Evolutionary conservation across 2,888 invertebrate species (phyloP).

Genomic region (Himalopsyche kuldschensis): DNA sequence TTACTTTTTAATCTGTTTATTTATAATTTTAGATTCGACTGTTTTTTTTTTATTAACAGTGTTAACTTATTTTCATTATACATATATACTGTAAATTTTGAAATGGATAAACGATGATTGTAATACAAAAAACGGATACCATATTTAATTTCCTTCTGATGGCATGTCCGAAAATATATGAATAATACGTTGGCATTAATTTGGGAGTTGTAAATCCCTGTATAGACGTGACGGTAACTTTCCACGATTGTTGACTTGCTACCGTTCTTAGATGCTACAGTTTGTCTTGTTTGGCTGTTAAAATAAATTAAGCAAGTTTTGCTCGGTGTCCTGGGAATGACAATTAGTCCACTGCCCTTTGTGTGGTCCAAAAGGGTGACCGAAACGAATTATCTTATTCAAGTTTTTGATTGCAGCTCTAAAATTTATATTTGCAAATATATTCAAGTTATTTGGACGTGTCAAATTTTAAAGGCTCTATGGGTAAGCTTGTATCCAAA

Average conservation of each 20-base stretch:
- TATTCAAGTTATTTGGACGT: not conserved
- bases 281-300: slow-evolving; percentile 35
- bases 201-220: not conserved
- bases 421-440: not conserved
- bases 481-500: too few relatives aligned
- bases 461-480: not conserved
- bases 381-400: not conserved
- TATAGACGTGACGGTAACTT: not conserved
- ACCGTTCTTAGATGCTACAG: slow-evolving; percentile 26
- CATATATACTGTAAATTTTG: too few relatives aligned
- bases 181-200: too few relatives aligned
- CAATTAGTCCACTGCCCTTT: slow-evolving; percentile 17
- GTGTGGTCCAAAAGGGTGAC: not conserved
- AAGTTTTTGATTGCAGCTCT: not conserved
- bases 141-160: too few relatives aligned
- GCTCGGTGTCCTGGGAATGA: slow-evolving; percentile 24
- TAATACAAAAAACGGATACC: too few relatives aligned
- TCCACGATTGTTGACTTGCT: slow-evolving; percentile 18
- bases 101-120: too few relatives aligned
- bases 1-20: too few relatives aligned
- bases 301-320: slow-evolving; percentile 33
- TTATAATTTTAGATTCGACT: too few relatives aligned
- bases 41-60: too few relatives aligned
- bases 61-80: too few relatives aligned
- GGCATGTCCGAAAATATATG: too few relatives aligned